Evolutionary conservation across 53 echinoderm and acorn worm genomes (phyloP), one percentile per base, ranked within the genome.

Genomic region (Patiria pectinifera): DNA sequence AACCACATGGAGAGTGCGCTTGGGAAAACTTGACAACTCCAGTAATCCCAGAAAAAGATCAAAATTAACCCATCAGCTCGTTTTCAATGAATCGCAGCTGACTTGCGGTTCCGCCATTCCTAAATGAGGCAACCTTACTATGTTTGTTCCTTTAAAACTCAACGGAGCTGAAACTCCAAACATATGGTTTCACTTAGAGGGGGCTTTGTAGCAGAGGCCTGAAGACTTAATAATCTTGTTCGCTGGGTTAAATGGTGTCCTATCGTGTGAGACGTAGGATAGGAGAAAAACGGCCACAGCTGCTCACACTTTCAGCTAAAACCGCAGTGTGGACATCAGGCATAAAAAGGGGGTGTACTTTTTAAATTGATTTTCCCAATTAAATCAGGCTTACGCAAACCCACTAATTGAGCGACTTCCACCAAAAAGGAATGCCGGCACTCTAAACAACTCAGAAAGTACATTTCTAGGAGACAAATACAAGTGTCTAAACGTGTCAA

Each of bases 321-420:
- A 78, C 79, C 79, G 43, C 79, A 78, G 47, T 18, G 43, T 78
- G 45, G 2, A 78, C 43, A 35, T 35, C 35, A 46, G 46, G 47
- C 47, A 78, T 13, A 24, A 44, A 78, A 9, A 15, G 79, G 15
- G 78, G 79, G 14, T 9, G 47, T 46, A 69, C n/a, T 25, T 11
- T 22, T 6, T n/a, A 19, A 85, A 85, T 85, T 85, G 85, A 85
- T 85, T 69, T 85, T 74, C 86, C 86, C 23, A 48, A 86, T 86
- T 86, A 70, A 86, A 86, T 86, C 74, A 86, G 43, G 74, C 86
- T 24, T 74, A 23, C 45, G 86, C 72, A 72, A 11, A 86, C 74
- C 74, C 70, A 85, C 46, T 86, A 86, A 86, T 71, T 86, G 71
- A 74, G 72, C 11, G n/a, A 86, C 86, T 86, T 86, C 86, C 86